A percentile compares a stretch with the other conserved stretches of the same genome.
Conservation (phyloP, 2,888 invertebrate genomes). For the Lepas anatifera region DNA sequence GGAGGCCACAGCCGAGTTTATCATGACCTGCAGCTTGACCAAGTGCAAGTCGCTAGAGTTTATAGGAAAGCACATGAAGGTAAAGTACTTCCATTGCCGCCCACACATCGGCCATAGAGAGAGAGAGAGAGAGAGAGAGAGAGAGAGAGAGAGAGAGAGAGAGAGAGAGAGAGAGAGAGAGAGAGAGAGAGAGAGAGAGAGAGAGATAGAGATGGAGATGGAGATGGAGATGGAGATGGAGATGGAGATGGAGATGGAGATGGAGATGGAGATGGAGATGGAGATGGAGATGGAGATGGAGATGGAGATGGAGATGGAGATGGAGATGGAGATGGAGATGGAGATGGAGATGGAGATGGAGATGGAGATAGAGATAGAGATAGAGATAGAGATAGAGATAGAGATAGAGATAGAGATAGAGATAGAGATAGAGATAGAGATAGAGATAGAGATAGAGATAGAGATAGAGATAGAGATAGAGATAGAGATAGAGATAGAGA, state of each 20-base stretch:
- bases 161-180: too few relatives aligned
- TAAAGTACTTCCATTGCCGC: too few relatives aligned
- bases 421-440: not conserved
- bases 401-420: not conserved
- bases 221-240: not conserved
- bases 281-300: not conserved
- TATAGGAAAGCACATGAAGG: too few relatives aligned
- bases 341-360: not conserved
- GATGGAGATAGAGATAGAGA: too few relatives aligned
- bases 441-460: not conserved
- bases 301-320: not conserved
- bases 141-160: too few relatives aligned
- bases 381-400: not conserved
- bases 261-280: slow-evolving; percentile 1
- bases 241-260: not conserved
- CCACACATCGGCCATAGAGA: too few relatives aligned
- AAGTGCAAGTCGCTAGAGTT: too few relatives aligned
- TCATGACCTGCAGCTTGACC: too few relatives aligned
- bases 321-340: not conserved
- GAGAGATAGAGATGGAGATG: too few relatives aligned
- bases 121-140: too few relatives aligned
- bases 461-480: slow-evolving; percentile 5
- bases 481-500: slow-evolving; percentile 5
- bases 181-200: too few relatives aligned
- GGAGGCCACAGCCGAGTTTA: too few relatives aligned